These are phyloP conservation scores for Brachycybe producta DNA, from an alignment of 2,888 invertebrate species.

Conservation along the genomic window DNA sequence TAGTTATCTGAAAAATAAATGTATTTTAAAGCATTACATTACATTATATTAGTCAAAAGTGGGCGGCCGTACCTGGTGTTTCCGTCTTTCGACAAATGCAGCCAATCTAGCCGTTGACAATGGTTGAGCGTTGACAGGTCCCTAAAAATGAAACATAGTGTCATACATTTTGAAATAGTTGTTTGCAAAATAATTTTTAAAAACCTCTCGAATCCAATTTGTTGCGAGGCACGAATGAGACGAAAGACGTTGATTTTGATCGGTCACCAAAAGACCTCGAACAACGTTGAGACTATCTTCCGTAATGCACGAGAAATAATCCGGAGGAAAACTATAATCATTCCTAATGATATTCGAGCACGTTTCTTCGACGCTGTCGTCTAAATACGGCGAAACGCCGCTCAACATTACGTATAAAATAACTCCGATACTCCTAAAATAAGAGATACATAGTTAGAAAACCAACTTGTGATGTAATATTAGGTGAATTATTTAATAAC, in stretches of 20 bases:
- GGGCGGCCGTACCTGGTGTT: constrained; percentile 9
- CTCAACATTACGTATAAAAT: constrained; percentile 63
- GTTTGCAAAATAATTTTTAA: too few relatives aligned
- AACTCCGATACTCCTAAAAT: constrained; percentile 54
- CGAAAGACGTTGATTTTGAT: constrained; percentile 40
- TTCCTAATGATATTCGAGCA: constrained; percentile 67
- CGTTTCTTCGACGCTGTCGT: constrained; percentile 70
- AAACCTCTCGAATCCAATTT: constrained; percentile 24
- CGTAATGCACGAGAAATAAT: constrained; percentile 56
- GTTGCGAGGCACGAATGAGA: constrained; percentile 32
- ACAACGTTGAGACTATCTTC: constrained; percentile 55
- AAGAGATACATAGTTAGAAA: constrained; percentile 7
- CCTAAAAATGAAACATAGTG: neutral
- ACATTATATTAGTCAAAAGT: too few relatives aligned
- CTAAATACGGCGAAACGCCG: constrained; percentile 65
- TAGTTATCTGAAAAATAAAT: too few relatives aligned
- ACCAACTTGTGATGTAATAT: neutral
- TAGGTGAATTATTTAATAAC: neutral
- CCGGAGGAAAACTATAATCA: constrained; percentile 68
- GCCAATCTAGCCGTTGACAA: constrained; percentile 8
- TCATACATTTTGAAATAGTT: too few relatives aligned
- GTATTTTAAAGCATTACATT: too few relatives aligned
- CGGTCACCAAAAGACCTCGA: constrained; percentile 47
- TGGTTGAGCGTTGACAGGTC: neutral
- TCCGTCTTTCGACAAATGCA: constrained; percentile 10